Evolutionary conservation across 1,140 invertebrate genomes (phyloP).

Genomic region (Procambarus clarkii): DNA sequence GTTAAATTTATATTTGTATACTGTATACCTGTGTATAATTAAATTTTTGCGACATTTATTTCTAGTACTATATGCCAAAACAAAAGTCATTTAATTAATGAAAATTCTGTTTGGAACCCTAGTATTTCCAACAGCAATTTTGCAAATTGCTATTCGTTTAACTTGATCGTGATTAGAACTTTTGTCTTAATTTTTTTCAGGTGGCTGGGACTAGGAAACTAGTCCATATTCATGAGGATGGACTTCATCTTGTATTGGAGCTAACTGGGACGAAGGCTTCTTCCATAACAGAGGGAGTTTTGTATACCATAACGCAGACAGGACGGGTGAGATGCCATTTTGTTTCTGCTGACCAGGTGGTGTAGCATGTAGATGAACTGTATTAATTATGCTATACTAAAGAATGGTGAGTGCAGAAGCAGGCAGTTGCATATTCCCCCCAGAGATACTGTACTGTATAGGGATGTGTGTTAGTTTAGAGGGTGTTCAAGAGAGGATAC

Average conservation of each 20-base stretch:
- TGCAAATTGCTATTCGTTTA: too few relatives aligned
- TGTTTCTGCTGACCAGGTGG: neutral
- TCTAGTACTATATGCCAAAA: too few relatives aligned
- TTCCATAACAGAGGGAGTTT: constrained; percentile 42
- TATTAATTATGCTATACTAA: neutral
- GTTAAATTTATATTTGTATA: too few relatives aligned
- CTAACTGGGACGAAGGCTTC: constrained; percentile 42
- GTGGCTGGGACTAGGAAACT: constrained; percentile 46
- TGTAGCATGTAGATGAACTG: neutral
- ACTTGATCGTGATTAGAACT: too few relatives aligned
- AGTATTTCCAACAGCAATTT: too few relatives aligned
- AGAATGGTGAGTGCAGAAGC: neutral
- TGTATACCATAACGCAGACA: constrained; percentile 55
- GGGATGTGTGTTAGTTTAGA: too few relatives aligned
- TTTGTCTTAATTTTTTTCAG: constrained; percentile 2
- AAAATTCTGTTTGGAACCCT: too few relatives aligned
- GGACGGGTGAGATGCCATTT: constrained; percentile 39
- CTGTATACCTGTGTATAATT: too few relatives aligned
- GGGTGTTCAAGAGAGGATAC: too few relatives aligned
- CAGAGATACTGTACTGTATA: too few relatives aligned
- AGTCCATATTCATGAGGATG: constrained; percentile 46
- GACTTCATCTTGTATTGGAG: constrained; percentile 64
- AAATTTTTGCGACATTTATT: too few relatives aligned
- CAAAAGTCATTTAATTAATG: too few relatives aligned
- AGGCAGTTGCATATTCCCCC: neutral